Percentiles rank a stretch among this genome's conserved stretches.
Conservation (phyloP, 2,797 vertebrate species). For the Poeciliopsis presidionis region DNA sequence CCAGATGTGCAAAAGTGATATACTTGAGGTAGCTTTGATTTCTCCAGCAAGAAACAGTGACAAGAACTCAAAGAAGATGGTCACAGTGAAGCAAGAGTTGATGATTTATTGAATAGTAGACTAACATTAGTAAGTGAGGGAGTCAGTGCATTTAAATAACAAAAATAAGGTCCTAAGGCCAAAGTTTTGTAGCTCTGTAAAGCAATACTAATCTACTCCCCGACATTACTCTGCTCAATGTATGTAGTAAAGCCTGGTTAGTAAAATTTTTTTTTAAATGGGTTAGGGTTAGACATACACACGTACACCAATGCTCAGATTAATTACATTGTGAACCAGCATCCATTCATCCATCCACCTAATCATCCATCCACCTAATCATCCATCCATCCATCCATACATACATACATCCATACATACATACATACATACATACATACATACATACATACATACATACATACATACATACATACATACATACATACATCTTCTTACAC, state of each 20-base stretch:
- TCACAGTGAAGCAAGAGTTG: neutral
- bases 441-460: no score
- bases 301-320: neutral
- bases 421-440: no score
- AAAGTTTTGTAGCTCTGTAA: neutral
- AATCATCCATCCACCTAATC: no score
- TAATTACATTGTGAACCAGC: neutral
- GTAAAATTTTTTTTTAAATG: neutral
- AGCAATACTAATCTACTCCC: neutral
- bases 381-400: no score
- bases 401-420: no score
- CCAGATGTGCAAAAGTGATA: no score
- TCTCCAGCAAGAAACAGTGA: no score
- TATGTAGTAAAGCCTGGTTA: neutral
- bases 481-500: no score
- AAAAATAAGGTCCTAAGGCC: neutral
- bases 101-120: neutral
- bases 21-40: no score
- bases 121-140: neutral
- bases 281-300: neutral
- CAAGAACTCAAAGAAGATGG: no score
- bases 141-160: no score
- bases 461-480: no score
- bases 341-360: neutral
- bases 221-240: neutral